Evolutionary conservation across 2,113 vertebrate genomes (phyloP), one percentile per base, ranked within the genome.

Genomic region (Cynoglossus semilaevis): DNA sequence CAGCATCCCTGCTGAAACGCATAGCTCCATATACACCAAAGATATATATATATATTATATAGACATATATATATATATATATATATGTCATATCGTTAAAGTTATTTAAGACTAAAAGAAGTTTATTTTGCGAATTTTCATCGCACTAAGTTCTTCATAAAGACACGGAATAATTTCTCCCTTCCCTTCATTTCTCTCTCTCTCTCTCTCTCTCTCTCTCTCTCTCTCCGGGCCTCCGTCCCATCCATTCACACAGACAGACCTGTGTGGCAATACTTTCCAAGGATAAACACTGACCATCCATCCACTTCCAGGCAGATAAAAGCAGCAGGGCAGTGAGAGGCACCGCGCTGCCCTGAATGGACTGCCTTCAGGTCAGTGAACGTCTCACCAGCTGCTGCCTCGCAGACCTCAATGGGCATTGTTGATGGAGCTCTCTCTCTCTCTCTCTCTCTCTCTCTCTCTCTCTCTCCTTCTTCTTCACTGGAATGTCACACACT

Each of bases 401-500:
- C 86, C 79, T 76, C 81, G 63, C 69, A 80, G 49, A 35, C 71
- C 72, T 87, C 87, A 90, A 87, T 88, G 83, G 83, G 69, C 73
- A 83, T 85, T 88, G 82, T 88, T 87, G 72, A 77, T 54, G 70
- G 63, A 79, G 22, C 84, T 74, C 82, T 76, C 72, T 82, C 65
- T 53, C 29, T 61, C 56, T 46, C 51, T 58, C 56, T 70, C 50
- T 63, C 45, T 82, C 67, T 64, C 77, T 72, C 54, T 64, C 58
- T 45, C 38, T 57, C 63, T 50, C 45, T 58, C 56, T 70, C 47
- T 63, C 48, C 80, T 64, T 64, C 77, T 72, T 52, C 67, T 53
- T 40, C 70, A 46, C 60, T 61, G 84, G 88, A 90, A 91, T 89
- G 81, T 93, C 88, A 87, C 91, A 88, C 67, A 76, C 71, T 74